A percentile compares a stretch with the other conserved stretches of the same genome.
Conservation (phyloP, 2,113 vertebrate species). For the Channa argus region DNA sequence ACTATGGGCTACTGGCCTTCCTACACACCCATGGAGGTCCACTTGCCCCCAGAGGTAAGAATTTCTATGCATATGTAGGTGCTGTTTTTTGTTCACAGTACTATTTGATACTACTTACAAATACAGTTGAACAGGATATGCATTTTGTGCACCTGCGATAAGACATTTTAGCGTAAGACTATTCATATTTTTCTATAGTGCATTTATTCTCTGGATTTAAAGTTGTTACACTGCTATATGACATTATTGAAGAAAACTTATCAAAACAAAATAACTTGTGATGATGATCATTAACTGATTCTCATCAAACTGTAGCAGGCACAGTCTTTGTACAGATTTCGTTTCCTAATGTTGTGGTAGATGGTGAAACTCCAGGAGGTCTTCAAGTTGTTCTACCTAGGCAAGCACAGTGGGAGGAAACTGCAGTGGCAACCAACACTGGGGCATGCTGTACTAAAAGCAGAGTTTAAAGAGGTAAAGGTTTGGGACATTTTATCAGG, state of each 20-base stretch:
- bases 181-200: too few relatives aligned
- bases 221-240: not conserved
- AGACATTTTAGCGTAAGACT: too few relatives aligned
- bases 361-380: slow-evolving; percentile 99
- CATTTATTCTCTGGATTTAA: too few relatives aligned
- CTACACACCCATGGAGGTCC: slow-evolving; percentile 98
- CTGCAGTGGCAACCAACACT: slow-evolving; percentile 98
- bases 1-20: slow-evolving; percentile 99
- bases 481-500: not conserved
- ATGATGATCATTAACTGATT: too few relatives aligned
- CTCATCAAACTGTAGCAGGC: not conserved
- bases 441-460: slow-evolving; percentile 97
- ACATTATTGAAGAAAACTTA: not conserved
- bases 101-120: not conserved
- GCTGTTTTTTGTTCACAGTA: not conserved
- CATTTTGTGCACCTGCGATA: not conserved
- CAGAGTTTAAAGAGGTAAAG: slow-evolving; percentile 96
- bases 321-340: not conserved
- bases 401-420: slow-evolving; percentile 98
- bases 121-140: not conserved
- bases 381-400: slow-evolving; percentile 98
- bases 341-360: slow-evolving; percentile 70
- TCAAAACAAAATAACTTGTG: too few relatives aligned
- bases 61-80: not conserved
- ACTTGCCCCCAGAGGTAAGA: slow-evolving; percentile 93